phyloP scores from a whole-genome alignment of 2,113 vertebrate genomes.

The Actenoides hombroni region DNA sequence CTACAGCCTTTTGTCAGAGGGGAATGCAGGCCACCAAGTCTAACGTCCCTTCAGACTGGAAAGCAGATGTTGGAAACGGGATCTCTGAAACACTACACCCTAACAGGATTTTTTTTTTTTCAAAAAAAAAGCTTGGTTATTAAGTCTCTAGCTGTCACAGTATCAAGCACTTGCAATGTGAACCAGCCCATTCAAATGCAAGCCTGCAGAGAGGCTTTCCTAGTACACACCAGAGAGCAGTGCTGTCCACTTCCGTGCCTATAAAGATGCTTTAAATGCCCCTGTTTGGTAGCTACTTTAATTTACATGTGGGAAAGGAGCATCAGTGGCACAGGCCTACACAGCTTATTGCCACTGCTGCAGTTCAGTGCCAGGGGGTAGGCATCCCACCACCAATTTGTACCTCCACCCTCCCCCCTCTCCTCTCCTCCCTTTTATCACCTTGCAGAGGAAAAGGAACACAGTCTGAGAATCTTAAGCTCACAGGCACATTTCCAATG shows the following conservation, averaged over 20 bases:
- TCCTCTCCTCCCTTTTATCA: neutral
- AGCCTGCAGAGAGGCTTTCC: neutral
- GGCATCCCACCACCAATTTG: neutral
- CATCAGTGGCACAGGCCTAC: neutral
- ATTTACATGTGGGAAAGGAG: neutral
- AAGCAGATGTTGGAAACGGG: neutral
- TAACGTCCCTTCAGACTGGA: neutral
- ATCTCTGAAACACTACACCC: neutral
- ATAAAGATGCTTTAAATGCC: neutral
- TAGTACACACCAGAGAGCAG: neutral
- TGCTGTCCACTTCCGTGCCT: neutral
- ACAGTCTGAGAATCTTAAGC: neutral
- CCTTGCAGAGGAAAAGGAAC: neutral
- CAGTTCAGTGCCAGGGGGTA: neutral
- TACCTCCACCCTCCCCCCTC: neutral
- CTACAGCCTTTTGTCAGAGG: neutral
- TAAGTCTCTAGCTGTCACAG: neutral
- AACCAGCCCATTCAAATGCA: neutral
- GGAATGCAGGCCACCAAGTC: neutral
- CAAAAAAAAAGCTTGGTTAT: neutral
- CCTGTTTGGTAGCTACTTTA: neutral
- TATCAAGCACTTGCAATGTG: neutral
- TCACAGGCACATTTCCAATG: neutral
- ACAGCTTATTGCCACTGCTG: neutral
- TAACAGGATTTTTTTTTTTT: neutral